These are phyloP conservation scores for Agelastica alni DNA, from an alignment of 2,888 invertebrate species.

Conservation along the genomic window DNA sequence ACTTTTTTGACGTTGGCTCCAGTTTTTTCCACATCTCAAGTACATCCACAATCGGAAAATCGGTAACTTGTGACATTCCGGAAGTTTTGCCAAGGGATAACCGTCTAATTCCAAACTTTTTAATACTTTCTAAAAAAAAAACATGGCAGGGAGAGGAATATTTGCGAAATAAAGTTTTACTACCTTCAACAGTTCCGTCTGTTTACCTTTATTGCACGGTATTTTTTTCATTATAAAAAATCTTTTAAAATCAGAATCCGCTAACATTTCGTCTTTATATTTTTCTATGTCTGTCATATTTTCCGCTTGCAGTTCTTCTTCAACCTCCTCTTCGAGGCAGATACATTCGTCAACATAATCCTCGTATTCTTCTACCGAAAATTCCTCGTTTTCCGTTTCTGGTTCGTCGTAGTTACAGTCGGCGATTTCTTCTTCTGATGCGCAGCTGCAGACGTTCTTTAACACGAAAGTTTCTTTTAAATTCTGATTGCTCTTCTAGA, in stretches of 20 bases:
- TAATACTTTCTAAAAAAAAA: neutral
- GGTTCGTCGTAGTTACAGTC: neutral
- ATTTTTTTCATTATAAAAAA: constrained; percentile 46
- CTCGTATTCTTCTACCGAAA: too few relatives aligned
- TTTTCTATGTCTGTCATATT: neutral
- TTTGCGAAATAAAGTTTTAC: constrained; percentile 12
- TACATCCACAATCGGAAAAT: constrained; percentile 54
- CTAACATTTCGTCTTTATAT: neutral
- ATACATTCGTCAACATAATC: neutral
- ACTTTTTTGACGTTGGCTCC: constrained; percentile 43
- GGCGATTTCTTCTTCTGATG: neutral
- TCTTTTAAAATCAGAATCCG: constrained; percentile 34
- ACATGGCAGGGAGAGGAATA: neutral
- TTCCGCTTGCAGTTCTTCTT: neutral
- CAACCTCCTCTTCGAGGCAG: neutral
- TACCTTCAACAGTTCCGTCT: constrained; percentile 42
- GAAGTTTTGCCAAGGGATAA: constrained; percentile 53
- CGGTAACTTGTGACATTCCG: constrained; percentile 50
- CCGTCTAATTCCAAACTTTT: constrained; percentile 43
- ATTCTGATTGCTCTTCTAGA: too few relatives aligned
- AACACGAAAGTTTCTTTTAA: too few relatives aligned
- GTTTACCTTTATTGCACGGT: constrained; percentile 38
- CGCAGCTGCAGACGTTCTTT: neutral
- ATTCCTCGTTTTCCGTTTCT: neutral
- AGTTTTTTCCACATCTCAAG: constrained; percentile 44